Conservation (phyloP, 2,113 vertebrate species). For the Callaeas wilsoni region DNA sequence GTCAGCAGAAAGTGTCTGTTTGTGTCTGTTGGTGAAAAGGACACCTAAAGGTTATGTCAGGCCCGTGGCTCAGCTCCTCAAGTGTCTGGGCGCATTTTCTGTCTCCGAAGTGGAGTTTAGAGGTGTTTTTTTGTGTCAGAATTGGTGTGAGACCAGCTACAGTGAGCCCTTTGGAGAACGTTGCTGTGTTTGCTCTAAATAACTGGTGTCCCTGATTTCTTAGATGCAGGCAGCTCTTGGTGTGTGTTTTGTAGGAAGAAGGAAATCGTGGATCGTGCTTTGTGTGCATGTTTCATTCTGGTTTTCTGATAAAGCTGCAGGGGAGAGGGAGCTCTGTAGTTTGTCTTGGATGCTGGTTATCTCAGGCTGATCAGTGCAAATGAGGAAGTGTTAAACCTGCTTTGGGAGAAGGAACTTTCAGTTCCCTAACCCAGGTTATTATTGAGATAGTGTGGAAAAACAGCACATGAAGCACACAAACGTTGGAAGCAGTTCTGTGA, state of each 20-base stretch:
- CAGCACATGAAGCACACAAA: neutral
- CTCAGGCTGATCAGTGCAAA: neutral
- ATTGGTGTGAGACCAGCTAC: neutral
- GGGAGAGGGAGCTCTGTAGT: neutral
- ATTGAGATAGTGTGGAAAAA: neutral
- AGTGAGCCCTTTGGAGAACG: neutral
- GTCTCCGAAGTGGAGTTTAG: neutral
- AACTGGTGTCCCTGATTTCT: neutral
- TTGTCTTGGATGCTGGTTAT: neutral
- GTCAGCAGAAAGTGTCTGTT: neutral
- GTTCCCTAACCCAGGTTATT: neutral
- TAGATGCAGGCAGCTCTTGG: neutral
- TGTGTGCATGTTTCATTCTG: neutral
- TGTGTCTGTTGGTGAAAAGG: neutral
- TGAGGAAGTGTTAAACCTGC: neutral
- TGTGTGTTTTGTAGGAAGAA: neutral
- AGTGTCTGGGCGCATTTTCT: neutral
- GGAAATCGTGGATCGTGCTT: neutral
- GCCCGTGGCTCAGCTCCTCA: accelerated
- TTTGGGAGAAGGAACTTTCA: neutral
- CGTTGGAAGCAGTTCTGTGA: accelerated
- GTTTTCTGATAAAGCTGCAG: neutral
- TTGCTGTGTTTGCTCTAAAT: neutral
- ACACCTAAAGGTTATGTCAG: neutral
- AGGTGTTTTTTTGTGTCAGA: neutral